Evolutionary conservation across 1,140 invertebrate genomes (phyloP), one percentile per base, ranked within the genome.

Genomic region (Sitodiplosis mosellana): DNA sequence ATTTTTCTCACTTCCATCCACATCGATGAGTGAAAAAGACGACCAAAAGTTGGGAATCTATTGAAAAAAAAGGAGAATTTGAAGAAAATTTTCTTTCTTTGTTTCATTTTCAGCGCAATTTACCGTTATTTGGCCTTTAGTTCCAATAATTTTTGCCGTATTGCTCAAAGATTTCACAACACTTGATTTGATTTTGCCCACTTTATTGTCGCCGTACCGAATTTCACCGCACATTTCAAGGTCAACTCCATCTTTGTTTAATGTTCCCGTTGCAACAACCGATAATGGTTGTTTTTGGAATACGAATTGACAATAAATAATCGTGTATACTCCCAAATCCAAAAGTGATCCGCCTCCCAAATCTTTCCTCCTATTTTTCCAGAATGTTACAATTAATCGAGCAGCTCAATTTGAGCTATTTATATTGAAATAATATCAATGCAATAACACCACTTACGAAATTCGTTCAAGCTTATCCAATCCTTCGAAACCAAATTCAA

Each of bases 251-350:
- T 77, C 66, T 15, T 69, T 58, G 56, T 81, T 87, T 17, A 85
- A 57, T 46, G 72, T 65, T 21, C 85, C 86, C 33, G 60, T 60
- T 2, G 78, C 71, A 51, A 68, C 73, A 34, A 82, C 67, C 19
- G 62, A 69, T 21, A 73, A 67, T 6, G 81, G 80, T 49, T 73
- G 69, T 12, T 77, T 73, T 50, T 74, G 68, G 56, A 80, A 88
- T n/a, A 83, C 69, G 51, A 77, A 74, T 51, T 75, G 75, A 1
- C 76, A 74, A 17, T 83, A 76, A 57, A 93, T 86, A 14, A 92
- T 61, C 4, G 69, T 61, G 58, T 95, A 95, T 18, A 91, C 69
- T 0, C 88, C 90, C 38, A 93, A 65, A 60, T 91, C 87, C 17
- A 92, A 63, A 20, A 87, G 63, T 0, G 80, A 77, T 4, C 88